Conservation (phyloP, 2,797 vertebrate species). For the Hypotaenidia okinawae region DNA sequence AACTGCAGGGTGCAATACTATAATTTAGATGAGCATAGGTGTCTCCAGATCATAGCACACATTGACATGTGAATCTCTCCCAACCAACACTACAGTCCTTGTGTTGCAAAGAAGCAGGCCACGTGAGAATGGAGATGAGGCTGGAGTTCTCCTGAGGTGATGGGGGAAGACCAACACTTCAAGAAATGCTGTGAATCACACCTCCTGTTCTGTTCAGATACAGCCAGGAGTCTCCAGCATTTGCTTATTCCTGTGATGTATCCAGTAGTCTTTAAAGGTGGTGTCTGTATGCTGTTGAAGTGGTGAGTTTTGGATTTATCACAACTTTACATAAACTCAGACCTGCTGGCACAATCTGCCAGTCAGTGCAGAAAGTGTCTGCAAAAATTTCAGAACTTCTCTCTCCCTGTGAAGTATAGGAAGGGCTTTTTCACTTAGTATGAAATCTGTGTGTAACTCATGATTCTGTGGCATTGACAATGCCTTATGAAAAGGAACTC, state of each 20-base stretch:
- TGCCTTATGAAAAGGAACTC: neutral
- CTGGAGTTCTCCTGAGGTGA: neutral
- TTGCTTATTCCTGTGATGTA: rapidly evolving
- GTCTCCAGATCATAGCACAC: neutral
- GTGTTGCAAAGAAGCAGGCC: neutral
- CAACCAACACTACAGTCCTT: neutral
- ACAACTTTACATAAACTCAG: neutral
- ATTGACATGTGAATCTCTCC: rapidly evolving
- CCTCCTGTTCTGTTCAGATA: neutral
- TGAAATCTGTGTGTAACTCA: neutral
- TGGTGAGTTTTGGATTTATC: neutral
- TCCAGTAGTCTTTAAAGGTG: neutral
- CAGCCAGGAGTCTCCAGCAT: neutral
- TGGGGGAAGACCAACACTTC: neutral
- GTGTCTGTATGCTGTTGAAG: neutral
- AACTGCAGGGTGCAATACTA: neutral
- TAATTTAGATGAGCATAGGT: neutral
- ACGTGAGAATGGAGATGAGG: neutral
- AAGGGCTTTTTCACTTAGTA: neutral
- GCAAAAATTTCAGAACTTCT: neutral
- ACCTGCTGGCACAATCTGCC: neutral
- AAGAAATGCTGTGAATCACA: neutral
- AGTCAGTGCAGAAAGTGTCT: neutral
- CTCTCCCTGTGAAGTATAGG: neutral
- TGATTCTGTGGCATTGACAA: neutral